Base-by-base conservation (phyloP, 2,797 vertebrate genomes). In the Spinus pinus region DNA sequence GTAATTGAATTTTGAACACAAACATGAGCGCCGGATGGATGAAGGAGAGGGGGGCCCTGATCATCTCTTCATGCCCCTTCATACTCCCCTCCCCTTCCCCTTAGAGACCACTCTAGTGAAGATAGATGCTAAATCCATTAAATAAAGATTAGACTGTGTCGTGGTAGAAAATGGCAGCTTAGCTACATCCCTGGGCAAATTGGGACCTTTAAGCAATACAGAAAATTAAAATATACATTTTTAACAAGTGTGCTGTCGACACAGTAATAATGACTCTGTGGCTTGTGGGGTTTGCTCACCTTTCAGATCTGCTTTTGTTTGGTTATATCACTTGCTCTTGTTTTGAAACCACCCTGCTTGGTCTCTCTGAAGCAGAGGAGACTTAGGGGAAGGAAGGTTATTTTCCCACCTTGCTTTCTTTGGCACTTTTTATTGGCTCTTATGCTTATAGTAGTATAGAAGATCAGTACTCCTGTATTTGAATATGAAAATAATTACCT, bases 1-100 rank as follows among this genome's bases (percentile, higher is more conserved):
- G 99, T 99, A 99, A 99, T 99, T 99, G 99, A 99, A 99, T 99
- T 99, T 99, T 99, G 99, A 99, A 99, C 99, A 99, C 99, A 99
- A 99, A 99, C 99, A 99, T 99, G 99, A 99, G 99, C 97, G 98
- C 99, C 97, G 98, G 99, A 98, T 99, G 98, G 98, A 98, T 99
- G 98, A 98, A 98, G 98, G 97, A 97, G 98, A 98, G 98, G 98
- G 94, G 98, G 93, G 94, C 97, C 97, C 98, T 97, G 95, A 97
- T 98, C 97, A 95, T 98, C 98, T 98, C 98, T 98, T 98, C 98
- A 97, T 98, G 97, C 98, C 96, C 98, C 97, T 97, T 97, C 94
- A 90, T 97, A 96, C 95, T 98, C 97, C 96, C 96, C 97, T 98
- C 97, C 97, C 96, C 94, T 96, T 96, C 95, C 97, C 99, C 98